A percentile compares a stretch with the other conserved stretches of the same genome.
These are phyloP conservation scores for Zophobas morio DNA, from an alignment of 1,140 invertebrate species.

Conservation along the genomic window DNA sequence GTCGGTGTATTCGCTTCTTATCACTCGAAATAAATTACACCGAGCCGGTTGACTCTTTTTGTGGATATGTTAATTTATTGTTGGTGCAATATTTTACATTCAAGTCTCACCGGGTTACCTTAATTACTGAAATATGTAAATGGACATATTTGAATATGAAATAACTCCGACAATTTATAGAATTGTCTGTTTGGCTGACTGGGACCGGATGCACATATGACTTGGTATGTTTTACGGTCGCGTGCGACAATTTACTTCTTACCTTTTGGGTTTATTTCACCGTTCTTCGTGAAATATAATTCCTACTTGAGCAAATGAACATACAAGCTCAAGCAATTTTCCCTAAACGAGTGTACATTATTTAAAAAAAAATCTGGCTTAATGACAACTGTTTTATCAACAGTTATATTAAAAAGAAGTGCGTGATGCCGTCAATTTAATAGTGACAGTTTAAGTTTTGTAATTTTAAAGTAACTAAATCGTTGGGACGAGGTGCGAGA, in stretches of 20 bases:
- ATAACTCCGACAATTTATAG: constrained; percentile 52
- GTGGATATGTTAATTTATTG: constrained; percentile 53
- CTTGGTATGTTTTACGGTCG: constrained; percentile 35
- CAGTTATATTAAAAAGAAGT: too few species aligned
- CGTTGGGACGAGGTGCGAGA: too few species aligned
- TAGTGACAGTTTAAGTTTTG: too few species aligned
- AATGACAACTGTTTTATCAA: too few species aligned
- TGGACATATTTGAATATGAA: constrained; percentile 56
- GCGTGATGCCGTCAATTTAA: too few species aligned
- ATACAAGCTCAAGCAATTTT: too few species aligned
- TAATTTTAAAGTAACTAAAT: too few species aligned
- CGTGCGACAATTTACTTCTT: constrained; percentile 45
- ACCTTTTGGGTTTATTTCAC: background rate
- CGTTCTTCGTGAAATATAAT: constrained; percentile 1
- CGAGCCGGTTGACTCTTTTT: constrained; percentile 38
- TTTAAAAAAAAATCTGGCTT: too few species aligned
- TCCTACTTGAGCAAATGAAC: background rate
- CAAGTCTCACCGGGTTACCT: constrained; percentile 50
- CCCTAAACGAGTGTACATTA: too few species aligned
- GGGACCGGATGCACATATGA: constrained; percentile 47
- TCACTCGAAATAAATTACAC: constrained; percentile 45
- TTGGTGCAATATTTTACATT: constrained; percentile 49
- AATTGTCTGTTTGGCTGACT: constrained; percentile 51
- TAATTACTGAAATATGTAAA: constrained; percentile 57
- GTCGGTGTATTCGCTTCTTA: constrained; percentile 36